A percentile compares a stretch with the other conserved stretches of the same genome.
Conservation (phyloP, 2,113 vertebrate species). For the Zapornia atra region DNA sequence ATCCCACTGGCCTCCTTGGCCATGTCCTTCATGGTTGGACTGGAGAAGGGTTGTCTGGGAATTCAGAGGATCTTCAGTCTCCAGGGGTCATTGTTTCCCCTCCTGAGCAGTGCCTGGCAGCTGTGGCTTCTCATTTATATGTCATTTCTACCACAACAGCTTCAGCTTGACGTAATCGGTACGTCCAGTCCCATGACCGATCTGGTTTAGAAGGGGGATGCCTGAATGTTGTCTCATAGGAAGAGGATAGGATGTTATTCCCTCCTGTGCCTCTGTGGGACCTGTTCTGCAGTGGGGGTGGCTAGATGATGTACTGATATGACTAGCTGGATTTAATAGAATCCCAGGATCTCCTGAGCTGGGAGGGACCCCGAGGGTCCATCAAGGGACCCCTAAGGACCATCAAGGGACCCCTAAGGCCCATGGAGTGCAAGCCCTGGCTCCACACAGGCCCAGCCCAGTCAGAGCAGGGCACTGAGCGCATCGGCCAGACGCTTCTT, state of each 20-base stretch:
- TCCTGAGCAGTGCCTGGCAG: neutral
- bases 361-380: no score
- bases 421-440: no score
- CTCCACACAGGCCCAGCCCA: no score
- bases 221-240: constrained; percentile 23
- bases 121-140: neutral
- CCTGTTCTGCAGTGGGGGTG: neutral
- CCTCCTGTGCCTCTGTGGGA: neutral
- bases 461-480: no score
- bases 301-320: neutral
- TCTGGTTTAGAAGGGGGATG: neutral
- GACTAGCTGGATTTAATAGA: neutral
- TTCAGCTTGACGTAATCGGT: neutral
- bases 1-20: no score
- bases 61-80: neutral
- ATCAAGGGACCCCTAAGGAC: no score
- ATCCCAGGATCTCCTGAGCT: no score
- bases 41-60: neutral
- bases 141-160: neutral
- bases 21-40: rapidly evolving
- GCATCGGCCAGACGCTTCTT: no score
- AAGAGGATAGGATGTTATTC: neutral
- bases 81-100: neutral
- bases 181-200: neutral
- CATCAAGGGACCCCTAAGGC: no score